A percentile compares a stretch with the other conserved stretches of the same genome.
phyloP scores from a whole-genome alignment of 2,113 vertebrate species.

The Epinephelus fuscoguttatus region DNA sequence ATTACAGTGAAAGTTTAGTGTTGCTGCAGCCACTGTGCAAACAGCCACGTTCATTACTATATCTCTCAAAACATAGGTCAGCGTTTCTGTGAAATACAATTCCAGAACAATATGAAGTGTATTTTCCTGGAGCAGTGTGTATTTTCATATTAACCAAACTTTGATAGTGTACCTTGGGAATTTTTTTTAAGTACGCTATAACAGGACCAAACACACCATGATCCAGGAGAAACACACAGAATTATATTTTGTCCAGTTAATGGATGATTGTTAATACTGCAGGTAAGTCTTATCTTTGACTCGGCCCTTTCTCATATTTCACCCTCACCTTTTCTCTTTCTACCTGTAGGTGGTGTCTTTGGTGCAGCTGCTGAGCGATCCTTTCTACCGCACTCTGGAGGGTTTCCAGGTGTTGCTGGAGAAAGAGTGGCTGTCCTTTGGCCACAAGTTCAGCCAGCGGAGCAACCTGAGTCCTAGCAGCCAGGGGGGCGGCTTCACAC shows the following conservation, averaged over 20 bases:
- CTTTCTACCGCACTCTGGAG: slow-evolving; percentile 97
- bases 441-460: slow-evolving; percentile 97
- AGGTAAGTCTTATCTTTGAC: neutral
- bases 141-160: slow-evolving; percentile 1
- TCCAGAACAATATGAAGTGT: neutral
- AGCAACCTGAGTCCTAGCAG: slow-evolving; percentile 91
- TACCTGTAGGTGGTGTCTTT: slow-evolving; percentile 91
- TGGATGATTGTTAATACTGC: neutral
- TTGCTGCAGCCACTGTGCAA: too few relatives aligned
- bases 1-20: too few relatives aligned
- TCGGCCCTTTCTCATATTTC: neutral
- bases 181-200: neutral
- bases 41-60: too few relatives aligned
- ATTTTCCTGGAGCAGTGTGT: neutral
- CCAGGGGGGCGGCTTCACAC: slow-evolving; percentile 95
- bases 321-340: neutral
- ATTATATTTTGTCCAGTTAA: neutral
- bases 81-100: too few relatives aligned
- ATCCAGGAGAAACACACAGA: neutral
- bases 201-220: neutral
- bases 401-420: slow-evolving; percentile 96
- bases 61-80: neutral
- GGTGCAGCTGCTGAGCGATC: slow-evolving; percentile 95
- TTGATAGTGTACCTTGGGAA: neutral
- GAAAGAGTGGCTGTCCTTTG: slow-evolving; percentile 98